Evolutionary conservation across 2,888 invertebrate genomes (phyloP).

Genomic region (Nemapogon koenigi): DNA sequence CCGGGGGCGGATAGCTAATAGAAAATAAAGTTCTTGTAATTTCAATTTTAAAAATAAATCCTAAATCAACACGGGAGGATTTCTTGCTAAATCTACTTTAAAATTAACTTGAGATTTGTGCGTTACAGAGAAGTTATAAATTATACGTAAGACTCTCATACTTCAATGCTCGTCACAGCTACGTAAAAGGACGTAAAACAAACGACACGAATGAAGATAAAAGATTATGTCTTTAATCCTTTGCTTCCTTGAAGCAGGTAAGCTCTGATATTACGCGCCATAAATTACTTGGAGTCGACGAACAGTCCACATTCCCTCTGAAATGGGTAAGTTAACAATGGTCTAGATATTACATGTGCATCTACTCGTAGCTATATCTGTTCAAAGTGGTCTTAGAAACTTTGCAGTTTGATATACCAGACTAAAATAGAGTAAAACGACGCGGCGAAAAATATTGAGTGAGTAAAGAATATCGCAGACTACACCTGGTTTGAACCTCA

Average conservation of each 20-base stretch:
- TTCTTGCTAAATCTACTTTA: no score
- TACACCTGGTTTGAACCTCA: no score
- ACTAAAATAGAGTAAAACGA: no score
- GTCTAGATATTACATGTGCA: constrained; percentile 50
- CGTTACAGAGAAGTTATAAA: no score
- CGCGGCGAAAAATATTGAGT: no score
- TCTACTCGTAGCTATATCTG: constrained; percentile 24
- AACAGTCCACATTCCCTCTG: constrained; percentile 2
- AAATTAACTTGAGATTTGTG: no score
- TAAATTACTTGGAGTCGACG: constrained; percentile 32
- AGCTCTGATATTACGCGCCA: constrained; percentile 44
- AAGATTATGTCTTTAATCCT: constrained; percentile 8
- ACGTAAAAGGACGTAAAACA: constrained; percentile 9
- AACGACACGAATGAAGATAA: constrained; percentile 7
- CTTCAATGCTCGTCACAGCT: constrained; percentile 5
- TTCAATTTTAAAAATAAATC: no score
- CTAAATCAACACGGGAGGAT: no score
- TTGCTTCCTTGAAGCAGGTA: constrained; percentile 11
- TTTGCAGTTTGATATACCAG: constrained; percentile 19
- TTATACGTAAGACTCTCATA: no score
- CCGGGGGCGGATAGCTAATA: no score
- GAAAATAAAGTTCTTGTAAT: no score
- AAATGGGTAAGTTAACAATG: constrained; percentile 32
- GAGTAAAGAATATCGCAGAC: no score
- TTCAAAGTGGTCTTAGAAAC: constrained; percentile 11